These are phyloP conservation scores for Andrena bucephala DNA, from an alignment of 2,888 invertebrate species.

Conservation along the genomic window DNA sequence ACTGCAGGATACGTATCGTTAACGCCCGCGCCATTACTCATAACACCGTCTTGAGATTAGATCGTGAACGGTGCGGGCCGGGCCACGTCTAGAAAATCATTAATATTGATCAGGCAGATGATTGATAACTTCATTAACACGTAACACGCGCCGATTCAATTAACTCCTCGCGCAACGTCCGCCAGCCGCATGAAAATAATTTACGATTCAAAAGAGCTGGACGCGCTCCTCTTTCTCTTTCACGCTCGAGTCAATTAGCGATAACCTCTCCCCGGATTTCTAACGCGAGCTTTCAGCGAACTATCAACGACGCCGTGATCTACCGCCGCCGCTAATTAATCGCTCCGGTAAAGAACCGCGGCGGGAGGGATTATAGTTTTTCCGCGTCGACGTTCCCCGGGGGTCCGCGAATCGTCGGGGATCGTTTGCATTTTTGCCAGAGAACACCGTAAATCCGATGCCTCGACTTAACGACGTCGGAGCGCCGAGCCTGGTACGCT, in stretches of 20 bases:
- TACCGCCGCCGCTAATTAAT: constrained; percentile 15
- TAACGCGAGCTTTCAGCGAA: constrained; percentile 17
- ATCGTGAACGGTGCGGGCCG: constrained; percentile 19
- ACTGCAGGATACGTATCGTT: constrained; percentile 12
- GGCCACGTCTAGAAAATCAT: constrained; percentile 54
- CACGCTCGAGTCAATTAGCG: constrained; percentile 55
- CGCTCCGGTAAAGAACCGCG: neutral
- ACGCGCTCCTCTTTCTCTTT: constrained; percentile 6
- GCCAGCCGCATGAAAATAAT: constrained; percentile 41
- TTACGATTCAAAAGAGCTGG: constrained; percentile 43
- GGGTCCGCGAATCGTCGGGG: constrained; percentile 14
- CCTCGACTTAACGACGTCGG: constrained; percentile 57
- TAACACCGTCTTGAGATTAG: constrained; percentile 38
- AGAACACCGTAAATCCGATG: constrained; percentile 50
- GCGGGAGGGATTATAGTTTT: constrained; percentile 43
- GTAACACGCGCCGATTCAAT: constrained; percentile 54
- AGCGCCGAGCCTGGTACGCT: constrained; percentile 46
- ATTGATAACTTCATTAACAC: constrained; percentile 60
- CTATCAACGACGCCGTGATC: constrained; percentile 25
- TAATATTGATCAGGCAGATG: constrained; percentile 60
- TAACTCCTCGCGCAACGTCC: constrained; percentile 40
- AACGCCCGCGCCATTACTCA: constrained; percentile 36
- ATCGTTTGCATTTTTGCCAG: constrained; percentile 56
- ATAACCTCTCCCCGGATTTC: constrained; percentile 56
- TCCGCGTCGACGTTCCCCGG: constrained; percentile 23